Evolutionary conservation across 1,140 invertebrate genomes (phyloP).

Genomic region (Cotesia vestalis): DNA sequence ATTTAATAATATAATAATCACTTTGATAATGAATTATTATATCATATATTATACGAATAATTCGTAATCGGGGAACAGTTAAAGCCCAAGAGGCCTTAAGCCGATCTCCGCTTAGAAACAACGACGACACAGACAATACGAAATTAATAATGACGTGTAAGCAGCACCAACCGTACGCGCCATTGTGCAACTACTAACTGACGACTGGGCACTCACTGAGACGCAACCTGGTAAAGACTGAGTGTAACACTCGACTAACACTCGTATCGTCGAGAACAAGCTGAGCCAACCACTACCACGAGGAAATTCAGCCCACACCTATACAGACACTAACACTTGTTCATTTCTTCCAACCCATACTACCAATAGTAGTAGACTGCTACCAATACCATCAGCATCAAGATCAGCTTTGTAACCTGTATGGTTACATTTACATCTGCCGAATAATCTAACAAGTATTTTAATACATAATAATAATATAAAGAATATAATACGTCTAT

Average conservation of each 20-base stretch:
- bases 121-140: slow-evolving; percentile 50
- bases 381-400: no score
- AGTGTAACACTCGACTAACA: not conserved
- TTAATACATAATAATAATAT: no score
- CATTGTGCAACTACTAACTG: slow-evolving; percentile 64
- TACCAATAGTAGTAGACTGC: no score
- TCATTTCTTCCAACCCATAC: no score
- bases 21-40: not conserved
- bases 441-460: no score
- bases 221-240: not conserved
- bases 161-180: slow-evolving; percentile 50
- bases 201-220: slow-evolving; percentile 13
- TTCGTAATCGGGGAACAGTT: slow-evolving; percentile 34
- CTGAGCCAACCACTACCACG: no score
- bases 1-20: not conserved
- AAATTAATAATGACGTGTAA: slow-evolving; percentile 35
- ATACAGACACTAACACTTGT: no score
- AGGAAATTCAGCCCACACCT: no score
- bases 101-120: slow-evolving; percentile 63
- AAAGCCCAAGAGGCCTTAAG: slow-evolving; percentile 61
- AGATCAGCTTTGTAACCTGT: no score
- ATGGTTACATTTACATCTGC: no score
- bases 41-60: not conserved
- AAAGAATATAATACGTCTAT: no score
- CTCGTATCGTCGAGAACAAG: no score